These are phyloP conservation scores for Etheostoma cragini DNA, from an alignment of 2,113 vertebrate genomes.

Conservation along the genomic window DNA sequence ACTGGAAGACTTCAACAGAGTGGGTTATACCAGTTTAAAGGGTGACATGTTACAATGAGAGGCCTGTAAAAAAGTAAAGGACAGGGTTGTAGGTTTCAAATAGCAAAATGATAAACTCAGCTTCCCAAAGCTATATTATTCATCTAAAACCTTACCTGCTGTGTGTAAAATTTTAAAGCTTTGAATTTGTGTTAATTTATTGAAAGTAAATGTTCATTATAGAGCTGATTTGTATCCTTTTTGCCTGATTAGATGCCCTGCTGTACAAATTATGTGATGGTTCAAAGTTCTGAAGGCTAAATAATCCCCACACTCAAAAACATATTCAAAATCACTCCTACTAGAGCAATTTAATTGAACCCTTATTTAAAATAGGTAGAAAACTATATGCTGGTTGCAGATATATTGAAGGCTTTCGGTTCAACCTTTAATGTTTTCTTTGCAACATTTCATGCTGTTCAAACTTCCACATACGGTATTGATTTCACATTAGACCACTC, in stretches of 20 bases:
- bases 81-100: conserved; percentile 5
- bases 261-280: background rate
- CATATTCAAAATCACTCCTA: background rate
- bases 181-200: background rate
- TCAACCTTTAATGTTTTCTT: background rate
- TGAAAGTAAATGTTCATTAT: background rate
- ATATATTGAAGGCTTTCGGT: background rate
- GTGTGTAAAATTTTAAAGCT: background rate
- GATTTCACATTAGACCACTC: background rate
- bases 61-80: conserved; percentile 21
- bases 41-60: conserved; percentile 50
- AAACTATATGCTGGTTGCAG: background rate
- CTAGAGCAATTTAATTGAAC: background rate
- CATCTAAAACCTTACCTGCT: background rate
- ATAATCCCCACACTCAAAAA: background rate
- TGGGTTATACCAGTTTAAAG: conserved; percentile 69
- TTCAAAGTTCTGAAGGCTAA: background rate
- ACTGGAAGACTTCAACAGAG: conserved; percentile 59
- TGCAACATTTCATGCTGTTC: background rate
- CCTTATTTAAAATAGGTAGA: background rate
- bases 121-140: conserved; percentile 4
- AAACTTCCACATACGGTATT: background rate
- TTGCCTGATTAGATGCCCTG: background rate
- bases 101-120: conserved; percentile 2
- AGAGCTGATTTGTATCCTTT: background rate